phyloP scores from a whole-genome alignment of 2,797 vertebrate genomes.

The Sebastes kiyomatsui region DNA sequence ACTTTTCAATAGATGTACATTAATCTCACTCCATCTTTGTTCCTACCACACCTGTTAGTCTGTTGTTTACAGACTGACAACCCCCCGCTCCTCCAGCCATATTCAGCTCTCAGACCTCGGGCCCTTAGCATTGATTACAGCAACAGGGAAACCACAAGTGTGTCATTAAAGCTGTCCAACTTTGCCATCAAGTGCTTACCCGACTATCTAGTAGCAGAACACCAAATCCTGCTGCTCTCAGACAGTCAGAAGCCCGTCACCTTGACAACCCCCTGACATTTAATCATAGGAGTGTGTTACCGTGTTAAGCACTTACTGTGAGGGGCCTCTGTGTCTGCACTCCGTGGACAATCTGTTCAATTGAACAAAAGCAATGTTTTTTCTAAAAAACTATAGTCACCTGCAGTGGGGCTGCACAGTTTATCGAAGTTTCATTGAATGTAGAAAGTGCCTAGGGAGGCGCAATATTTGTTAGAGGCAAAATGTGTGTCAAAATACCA shows the following conservation, averaged over 20 bases:
- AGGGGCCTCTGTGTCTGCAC: slow-evolving; percentile 27
- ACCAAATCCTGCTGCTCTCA: slow-evolving; percentile 60
- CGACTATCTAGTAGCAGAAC: slow-evolving; percentile 64
- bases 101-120: slow-evolving; percentile 40
- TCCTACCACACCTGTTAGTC: slow-evolving; percentile 32
- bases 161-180: slow-evolving; percentile 78
- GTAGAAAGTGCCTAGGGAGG: too few species aligned
- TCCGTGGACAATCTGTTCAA: slow-evolving; percentile 17
- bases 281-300: slow-evolving; percentile 55
- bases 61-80: slow-evolving; percentile 30
- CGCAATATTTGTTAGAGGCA: too few species aligned
- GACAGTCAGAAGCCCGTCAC: slow-evolving; percentile 58
- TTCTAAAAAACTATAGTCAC: background rate
- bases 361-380: background rate
- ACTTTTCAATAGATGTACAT: background rate
- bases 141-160: slow-evolving; percentile 62
- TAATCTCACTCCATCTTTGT: background rate
- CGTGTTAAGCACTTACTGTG: slow-evolving; percentile 45
- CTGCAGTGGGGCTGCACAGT: background rate
- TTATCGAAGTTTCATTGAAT: fast-evolving
- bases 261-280: slow-evolving; percentile 67
- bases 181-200: slow-evolving; percentile 78
- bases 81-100: background rate
- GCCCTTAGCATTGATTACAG: slow-evolving; percentile 70
- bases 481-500: too few species aligned